phyloP scores from a whole-genome alignment of 2,113 vertebrate species.

The Epinephelus fuscoguttatus region DNA sequence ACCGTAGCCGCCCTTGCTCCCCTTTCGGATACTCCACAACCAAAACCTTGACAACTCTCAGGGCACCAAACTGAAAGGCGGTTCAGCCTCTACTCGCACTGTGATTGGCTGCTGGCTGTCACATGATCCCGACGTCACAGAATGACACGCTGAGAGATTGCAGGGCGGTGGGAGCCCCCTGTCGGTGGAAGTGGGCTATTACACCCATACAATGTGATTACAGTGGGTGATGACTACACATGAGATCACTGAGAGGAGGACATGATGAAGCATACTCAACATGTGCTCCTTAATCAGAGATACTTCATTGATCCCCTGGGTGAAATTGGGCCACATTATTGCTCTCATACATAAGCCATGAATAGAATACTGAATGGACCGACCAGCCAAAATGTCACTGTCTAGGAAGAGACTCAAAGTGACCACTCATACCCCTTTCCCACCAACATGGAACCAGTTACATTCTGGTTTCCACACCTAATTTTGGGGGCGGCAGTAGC shows the following conservation, averaged over 20 bases:
- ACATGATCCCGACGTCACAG: slow-evolving; percentile 51
- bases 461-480: too few relatives aligned
- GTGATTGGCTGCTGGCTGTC: slow-evolving; percentile 75
- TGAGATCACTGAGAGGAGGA: too few relatives aligned
- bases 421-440: too few relatives aligned
- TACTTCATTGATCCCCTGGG: too few relatives aligned
- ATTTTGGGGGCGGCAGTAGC: too few relatives aligned
- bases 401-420: too few relatives aligned
- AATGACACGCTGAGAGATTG: background rate
- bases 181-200: background rate
- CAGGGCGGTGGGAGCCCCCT: slow-evolving; percentile 6
- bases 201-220: background rate
- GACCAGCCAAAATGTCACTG: too few relatives aligned
- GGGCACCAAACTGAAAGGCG: slow-evolving; percentile 61
- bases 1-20: slow-evolving; percentile 75
- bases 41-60: slow-evolving; percentile 77
- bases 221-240: background rate
- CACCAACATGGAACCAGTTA: too few relatives aligned
- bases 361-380: too few relatives aligned
- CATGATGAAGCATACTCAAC: too few relatives aligned
- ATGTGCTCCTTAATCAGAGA: background rate
- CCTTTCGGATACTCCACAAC: slow-evolving; percentile 68
- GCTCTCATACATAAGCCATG: too few relatives aligned
- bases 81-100: slow-evolving; percentile 25
- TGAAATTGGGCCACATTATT: too few relatives aligned